Conservation (phyloP, 2,888 invertebrate species). For the Nomada fucata region DNA sequence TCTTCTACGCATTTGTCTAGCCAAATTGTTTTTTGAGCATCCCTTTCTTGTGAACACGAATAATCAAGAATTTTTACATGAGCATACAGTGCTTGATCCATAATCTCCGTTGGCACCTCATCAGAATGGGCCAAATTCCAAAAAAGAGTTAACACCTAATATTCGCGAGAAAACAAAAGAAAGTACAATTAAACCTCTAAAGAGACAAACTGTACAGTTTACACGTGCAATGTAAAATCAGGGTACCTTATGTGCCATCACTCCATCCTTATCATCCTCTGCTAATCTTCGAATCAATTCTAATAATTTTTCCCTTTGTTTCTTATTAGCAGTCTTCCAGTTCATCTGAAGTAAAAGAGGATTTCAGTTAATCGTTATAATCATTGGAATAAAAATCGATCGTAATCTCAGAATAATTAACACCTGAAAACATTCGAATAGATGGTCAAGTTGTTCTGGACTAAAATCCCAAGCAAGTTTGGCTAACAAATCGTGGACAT, state of each 20-base stretch:
- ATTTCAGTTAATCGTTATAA: conserved; percentile 26
- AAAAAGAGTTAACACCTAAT: conserved; percentile 93
- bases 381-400: not conserved
- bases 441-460: conserved; percentile 97
- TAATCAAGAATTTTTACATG: conserved; percentile 99
- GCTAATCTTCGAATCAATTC: conserved; percentile 97
- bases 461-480: conserved; percentile 99
- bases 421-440: conserved; percentile 98
- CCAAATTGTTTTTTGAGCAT: conserved; percentile 98
- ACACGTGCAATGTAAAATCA: conserved; percentile 22
- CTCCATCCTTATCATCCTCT: conserved; percentile 99
- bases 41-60: conserved; percentile 98
- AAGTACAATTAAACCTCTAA: conserved; percentile 29
- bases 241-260: conserved; percentile 97
- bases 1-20: conserved; percentile 98
- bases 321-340: conserved; percentile 98
- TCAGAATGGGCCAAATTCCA: conserved; percentile 99
- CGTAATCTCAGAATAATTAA: conserved; percentile 21
- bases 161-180: not conserved
- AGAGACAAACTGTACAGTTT: conserved; percentile 11
- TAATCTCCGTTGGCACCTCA: conserved; percentile 98
- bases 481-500: conserved; percentile 97
- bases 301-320: conserved; percentile 97
- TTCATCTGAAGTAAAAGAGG: conserved; percentile 87
- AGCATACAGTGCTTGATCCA: conserved; percentile 97